Base-by-base conservation (phyloP, 2,888 invertebrate species). In the Drosophila algonquin region DNA sequence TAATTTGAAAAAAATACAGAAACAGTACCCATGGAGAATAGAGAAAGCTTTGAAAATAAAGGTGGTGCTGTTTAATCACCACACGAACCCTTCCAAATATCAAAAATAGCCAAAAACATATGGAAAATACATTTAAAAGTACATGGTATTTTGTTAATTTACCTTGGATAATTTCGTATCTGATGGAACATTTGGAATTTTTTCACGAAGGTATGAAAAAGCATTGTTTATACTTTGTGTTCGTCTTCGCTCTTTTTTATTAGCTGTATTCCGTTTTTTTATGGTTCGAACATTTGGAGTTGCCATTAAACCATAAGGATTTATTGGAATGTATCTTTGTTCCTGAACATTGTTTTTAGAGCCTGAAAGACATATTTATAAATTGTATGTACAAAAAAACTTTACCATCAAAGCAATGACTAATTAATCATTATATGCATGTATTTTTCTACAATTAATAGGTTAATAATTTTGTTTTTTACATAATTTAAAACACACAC, bases 141-240 rank as follows among this genome's bases (percentile, higher is more conserved):
- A 6, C 27, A n/a, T 5, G 12, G 1, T 14, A 61, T 6, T 59
- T 40, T 24, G 14, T 10, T 56, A 12, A 51, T 52, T 94, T 93
- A 97, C 97, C 94, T 98, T 98, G 14, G 98, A 98, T 32, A 98
- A 93, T 92, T 98, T 99, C 0, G 98, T 99, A 90, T 99, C 98
- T 0, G 97, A 95, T 0, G 98, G 98, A 1, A 99, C 98, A 90
- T 98, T 98, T 0, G 99, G 99, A 84, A 99, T 99, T 91, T 98
- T 97, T 76, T 98, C 98, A 14, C 98, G 93, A 0, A 99, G 93
- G 87, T 97, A 97, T 0, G 97, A 96, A 91, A 98, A 99, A 0
- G 98, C 98, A 57, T 97, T 97, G 92, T 99, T 99, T 76, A 99
- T 99, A 80, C 97, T 97, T 91, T 97, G 96, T 0, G 98, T 99